Evolutionary conservation across 2,797 vertebrate genomes (phyloP).

Genomic region (Enteromius mattozi): DNA sequence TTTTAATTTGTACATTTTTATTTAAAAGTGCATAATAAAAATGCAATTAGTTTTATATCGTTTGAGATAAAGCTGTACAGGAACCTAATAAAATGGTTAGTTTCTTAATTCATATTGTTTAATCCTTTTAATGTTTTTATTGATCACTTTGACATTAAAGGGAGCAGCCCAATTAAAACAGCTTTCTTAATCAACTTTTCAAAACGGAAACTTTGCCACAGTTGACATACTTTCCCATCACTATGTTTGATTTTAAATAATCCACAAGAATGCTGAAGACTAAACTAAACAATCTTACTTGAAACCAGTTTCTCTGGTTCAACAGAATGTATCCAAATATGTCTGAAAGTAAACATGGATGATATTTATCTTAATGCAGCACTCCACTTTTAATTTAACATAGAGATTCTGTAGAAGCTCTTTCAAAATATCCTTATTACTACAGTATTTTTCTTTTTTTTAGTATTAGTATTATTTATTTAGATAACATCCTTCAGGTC

Average conservation of each 20-base stretch:
- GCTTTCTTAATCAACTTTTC: neutral
- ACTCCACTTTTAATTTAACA: neutral
- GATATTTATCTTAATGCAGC: neutral
- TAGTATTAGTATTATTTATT: neutral
- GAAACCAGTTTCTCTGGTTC: neutral
- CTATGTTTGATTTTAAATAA: neutral
- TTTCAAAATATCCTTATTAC: neutral
- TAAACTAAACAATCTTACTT: neutral
- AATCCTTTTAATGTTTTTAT: neutral
- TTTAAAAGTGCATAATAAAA: neutral
- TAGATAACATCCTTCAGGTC: neutral
- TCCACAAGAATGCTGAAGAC: neutral
- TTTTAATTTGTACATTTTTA: neutral
- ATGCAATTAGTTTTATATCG: neutral
- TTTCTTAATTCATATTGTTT: neutral
- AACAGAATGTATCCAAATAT: neutral
- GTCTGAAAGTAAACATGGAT: neutral
- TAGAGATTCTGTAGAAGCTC: neutral
- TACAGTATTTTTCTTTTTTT: neutral
- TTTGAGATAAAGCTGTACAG: neutral
- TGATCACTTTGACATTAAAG: neutral
- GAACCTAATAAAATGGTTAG: neutral
- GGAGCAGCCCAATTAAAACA: neutral
- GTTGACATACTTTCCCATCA: neutral
- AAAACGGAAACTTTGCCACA: neutral